Conservation (phyloP, 2,888 invertebrate genomes). For the Rambutsinella grinnellia region DNA sequence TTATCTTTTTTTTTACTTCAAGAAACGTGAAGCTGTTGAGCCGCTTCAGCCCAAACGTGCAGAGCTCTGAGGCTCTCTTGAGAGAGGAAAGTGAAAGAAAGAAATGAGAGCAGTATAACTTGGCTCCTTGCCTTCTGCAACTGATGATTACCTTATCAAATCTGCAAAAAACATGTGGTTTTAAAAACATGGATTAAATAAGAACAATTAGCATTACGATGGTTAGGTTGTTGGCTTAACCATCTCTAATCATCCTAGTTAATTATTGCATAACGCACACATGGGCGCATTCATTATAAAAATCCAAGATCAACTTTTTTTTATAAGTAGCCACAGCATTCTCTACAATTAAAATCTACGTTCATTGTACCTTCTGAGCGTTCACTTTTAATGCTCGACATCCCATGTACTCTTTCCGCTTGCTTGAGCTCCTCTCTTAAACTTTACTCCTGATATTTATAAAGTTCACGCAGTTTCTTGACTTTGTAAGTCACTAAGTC, state of each 20-base stretch:
- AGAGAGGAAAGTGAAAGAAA: slow-evolving; percentile 50
- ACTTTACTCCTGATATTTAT: background rate
- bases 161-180: background rate
- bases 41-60: background rate
- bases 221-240: background rate
- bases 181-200: slow-evolving; percentile 1
- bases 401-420: slow-evolving; percentile 47
- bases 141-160: background rate
- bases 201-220: background rate
- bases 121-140: no score
- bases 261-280: background rate
- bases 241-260: background rate
- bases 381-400: slow-evolving; percentile 47
- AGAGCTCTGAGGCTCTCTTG: background rate
- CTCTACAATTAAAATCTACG: slow-evolving; percentile 24
- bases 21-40: background rate
- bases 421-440: slow-evolving; percentile 23
- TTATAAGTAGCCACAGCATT: background rate
- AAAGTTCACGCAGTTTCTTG: slow-evolving; percentile 14
- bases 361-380: slow-evolving; percentile 36
- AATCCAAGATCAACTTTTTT: no score
- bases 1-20: slow-evolving; percentile 14
- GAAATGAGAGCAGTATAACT: slow-evolving; percentile 42
- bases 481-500: slow-evolving; percentile 35
- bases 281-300: no score